Evolutionary conservation across 2,797 vertebrate genomes (phyloP).

Genomic region (Oreochromis grahami): DNA sequence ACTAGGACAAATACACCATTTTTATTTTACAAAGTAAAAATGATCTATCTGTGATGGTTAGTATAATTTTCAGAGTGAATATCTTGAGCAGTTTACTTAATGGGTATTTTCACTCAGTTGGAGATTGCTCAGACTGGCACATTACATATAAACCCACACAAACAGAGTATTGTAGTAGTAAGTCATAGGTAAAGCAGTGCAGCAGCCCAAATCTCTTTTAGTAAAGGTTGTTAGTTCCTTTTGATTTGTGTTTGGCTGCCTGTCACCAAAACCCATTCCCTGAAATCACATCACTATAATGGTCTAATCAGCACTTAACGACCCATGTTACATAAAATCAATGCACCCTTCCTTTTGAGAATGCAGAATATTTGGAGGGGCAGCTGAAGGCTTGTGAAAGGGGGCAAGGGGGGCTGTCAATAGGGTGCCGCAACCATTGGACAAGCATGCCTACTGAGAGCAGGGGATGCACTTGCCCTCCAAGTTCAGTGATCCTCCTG

Average conservation of each 20-base stretch:
- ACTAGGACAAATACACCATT: not conserved
- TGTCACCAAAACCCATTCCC: constrained; percentile 69
- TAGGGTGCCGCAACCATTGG: constrained; percentile 26
- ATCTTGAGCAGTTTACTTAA: not conserved
- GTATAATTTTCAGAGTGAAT: constrained; percentile 3
- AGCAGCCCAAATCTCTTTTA: constrained; percentile 53
- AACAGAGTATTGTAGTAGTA: constrained; percentile 12
- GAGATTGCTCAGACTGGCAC: not conserved
- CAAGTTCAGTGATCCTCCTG: constrained; percentile 48
- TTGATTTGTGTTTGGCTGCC: constrained; percentile 63
- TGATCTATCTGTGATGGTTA: not conserved
- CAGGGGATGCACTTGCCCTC: constrained; percentile 49
- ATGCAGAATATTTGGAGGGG: constrained; percentile 70
- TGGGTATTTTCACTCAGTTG: not conserved
- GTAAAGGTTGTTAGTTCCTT: constrained; percentile 62
- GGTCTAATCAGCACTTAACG: constrained; percentile 78
- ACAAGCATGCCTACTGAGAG: constrained; percentile 31
- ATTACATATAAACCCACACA: constrained; percentile 6
- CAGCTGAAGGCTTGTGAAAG: constrained; percentile 53
- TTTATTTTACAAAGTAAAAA: not conserved
- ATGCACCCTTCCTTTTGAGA: constrained; percentile 63
- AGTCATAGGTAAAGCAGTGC: constrained; percentile 36
- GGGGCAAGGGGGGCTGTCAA: constrained; percentile 54
- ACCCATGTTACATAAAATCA: constrained; percentile 78
- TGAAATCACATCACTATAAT: constrained; percentile 76